phyloP scores from a whole-genome alignment of 2,888 invertebrate species.

The Hybos culiciformis region DNA sequence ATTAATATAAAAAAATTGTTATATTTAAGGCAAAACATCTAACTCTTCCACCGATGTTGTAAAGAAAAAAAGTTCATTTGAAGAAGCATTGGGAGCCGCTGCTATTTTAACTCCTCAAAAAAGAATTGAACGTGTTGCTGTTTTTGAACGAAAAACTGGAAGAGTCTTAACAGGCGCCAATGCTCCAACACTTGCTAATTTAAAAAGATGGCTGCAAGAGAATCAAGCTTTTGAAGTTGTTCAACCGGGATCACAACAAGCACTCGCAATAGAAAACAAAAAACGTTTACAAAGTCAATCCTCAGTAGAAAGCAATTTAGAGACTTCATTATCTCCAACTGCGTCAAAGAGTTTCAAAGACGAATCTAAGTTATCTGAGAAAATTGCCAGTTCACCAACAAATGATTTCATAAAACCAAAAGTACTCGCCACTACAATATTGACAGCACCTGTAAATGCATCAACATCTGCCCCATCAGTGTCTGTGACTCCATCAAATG shows the following conservation, averaged over 20 bases:
- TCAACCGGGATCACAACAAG: constrained; percentile 44
- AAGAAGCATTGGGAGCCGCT: constrained; percentile 28
- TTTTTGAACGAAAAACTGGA: constrained; percentile 72
- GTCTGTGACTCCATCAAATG: constrained; percentile 1
- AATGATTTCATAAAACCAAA: constrained; percentile 6
- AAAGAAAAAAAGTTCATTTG: constrained; percentile 31
- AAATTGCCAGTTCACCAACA: constrained; percentile 11
- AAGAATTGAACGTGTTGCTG: constrained; percentile 40
- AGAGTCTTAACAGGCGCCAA: constrained; percentile 58
- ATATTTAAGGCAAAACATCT: constrained; percentile 9
- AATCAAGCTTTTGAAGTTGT: constrained; percentile 83
- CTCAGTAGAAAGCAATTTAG: constrained; percentile 9
- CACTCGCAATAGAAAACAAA: constrained; percentile 26
- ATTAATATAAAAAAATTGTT: no score
- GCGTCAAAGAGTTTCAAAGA: no score
- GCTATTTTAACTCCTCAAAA: constrained; percentile 24
- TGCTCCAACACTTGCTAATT: constrained; percentile 67
- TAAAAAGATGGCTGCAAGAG: constrained; percentile 71
- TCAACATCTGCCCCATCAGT: constrained; percentile 4
- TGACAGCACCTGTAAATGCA: constrained; percentile 3
- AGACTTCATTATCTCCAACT: constrained; percentile 4
- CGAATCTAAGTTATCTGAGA: neutral
- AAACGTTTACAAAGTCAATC: constrained; percentile 15
- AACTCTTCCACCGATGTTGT: constrained; percentile 15
- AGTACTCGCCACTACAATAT: constrained; percentile 3